phyloP scores from a whole-genome alignment of 2,113 vertebrate species.

The Raja brachyura region DNA sequence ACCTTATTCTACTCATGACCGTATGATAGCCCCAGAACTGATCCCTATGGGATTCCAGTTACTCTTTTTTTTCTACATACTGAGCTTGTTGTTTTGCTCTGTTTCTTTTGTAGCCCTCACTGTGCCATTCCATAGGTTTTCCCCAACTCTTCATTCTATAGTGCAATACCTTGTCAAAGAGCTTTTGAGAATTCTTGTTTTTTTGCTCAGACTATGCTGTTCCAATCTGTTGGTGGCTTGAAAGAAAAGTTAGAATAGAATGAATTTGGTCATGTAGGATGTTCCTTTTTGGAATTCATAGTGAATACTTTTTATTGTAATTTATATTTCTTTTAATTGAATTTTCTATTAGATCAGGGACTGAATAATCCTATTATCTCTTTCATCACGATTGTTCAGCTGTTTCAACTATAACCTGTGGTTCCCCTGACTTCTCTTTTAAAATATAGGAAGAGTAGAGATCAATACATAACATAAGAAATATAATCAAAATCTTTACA shows the following conservation, averaged over 20 bases:
- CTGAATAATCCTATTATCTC: background rate
- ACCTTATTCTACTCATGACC: too few relatives aligned
- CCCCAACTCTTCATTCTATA: too few relatives aligned
- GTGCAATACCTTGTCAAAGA: too few relatives aligned
- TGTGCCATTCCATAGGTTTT: too few relatives aligned
- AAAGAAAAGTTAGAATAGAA: background rate
- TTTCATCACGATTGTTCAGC: background rate
- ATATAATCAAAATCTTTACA: background rate
- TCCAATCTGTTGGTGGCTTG: background rate
- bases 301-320: background rate
- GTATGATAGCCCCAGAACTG: background rate
- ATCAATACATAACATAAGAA: background rate
- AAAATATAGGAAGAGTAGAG: background rate
- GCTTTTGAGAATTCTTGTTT: too few relatives aligned
- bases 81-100: background rate
- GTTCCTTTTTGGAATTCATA: background rate
- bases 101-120: background rate
- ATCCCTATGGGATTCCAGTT: background rate
- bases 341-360: background rate
- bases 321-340: background rate
- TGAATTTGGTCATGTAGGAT: background rate
- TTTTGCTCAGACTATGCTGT: too few relatives aligned
- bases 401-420: too few relatives aligned
- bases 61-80: too few relatives aligned
- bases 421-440: background rate